Conservation (phyloP, 2,113 vertebrate genomes). For the Rattus rattus region DNA sequence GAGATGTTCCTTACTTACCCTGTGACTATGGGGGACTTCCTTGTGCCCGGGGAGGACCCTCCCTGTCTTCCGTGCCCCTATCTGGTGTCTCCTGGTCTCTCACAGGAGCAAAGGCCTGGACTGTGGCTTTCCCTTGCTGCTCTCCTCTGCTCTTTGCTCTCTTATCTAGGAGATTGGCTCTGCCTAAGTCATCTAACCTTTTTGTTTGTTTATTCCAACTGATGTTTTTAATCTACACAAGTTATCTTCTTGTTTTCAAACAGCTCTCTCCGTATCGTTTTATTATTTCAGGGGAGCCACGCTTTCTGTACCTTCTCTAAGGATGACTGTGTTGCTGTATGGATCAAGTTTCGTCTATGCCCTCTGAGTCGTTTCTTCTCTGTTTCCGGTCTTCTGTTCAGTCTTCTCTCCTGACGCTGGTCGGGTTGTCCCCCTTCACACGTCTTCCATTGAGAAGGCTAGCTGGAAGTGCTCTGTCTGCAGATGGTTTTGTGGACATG, state of each 20-base stretch:
- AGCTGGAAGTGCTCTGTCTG: background rate
- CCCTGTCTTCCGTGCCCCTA: background rate
- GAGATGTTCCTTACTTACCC: background rate
- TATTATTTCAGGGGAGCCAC: conserved; percentile 17
- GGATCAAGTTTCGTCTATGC: background rate
- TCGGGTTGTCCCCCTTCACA: background rate
- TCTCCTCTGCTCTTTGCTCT: conserved; percentile 20
- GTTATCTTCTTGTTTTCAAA: conserved; percentile 16
- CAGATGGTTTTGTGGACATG: background rate
- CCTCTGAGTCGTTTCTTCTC: background rate
- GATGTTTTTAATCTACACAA: conserved; percentile 57
- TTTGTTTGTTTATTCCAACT: conserved; percentile 47
- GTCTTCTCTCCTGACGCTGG: background rate
- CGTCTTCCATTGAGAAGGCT: background rate
- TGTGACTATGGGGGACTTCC: background rate
- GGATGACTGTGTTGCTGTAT: background rate
- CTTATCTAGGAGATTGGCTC: background rate
- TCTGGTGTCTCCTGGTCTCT: background rate
- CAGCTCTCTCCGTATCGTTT: conserved; percentile 20
- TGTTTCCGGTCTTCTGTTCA: background rate
- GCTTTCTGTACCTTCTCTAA: conserved; percentile 29
- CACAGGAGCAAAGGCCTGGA: background rate
- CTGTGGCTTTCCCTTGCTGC: background rate
- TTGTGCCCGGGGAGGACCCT: background rate
- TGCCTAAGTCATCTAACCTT: conserved; percentile 28